A percentile compares a stretch with the other conserved stretches of the same genome.
These are phyloP conservation scores for Coranthus polyacanthus DNA, from an alignment of 2,797 vertebrate genomes.

Conservation along the genomic window DNA sequence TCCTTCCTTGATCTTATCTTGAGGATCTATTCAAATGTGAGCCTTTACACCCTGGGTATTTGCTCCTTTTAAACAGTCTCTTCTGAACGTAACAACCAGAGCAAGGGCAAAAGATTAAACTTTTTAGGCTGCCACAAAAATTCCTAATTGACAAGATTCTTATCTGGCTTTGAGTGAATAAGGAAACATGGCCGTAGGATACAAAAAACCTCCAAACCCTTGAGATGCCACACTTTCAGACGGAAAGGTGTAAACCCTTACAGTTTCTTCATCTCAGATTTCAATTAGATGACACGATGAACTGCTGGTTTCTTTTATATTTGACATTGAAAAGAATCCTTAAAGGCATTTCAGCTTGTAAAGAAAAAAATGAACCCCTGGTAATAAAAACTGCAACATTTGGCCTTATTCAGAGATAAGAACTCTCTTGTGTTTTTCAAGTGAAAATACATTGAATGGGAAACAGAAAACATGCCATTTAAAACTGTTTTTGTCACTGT, in stretches of 20 bases:
- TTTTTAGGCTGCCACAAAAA: slow-evolving; percentile 40
- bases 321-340: slow-evolving; percentile 14
- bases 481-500: too few relatives aligned
- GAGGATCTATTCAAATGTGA: slow-evolving; percentile 62
- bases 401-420: neutral
- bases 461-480: too few relatives aligned
- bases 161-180: slow-evolving; percentile 37
- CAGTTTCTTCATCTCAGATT: slow-evolving; percentile 21
- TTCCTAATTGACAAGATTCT: slow-evolving; percentile 49
- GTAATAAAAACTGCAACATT: slow-evolving; percentile 4
- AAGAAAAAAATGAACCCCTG: slow-evolving; percentile 3
- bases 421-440: neutral
- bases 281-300: slow-evolving; percentile 25
- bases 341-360: neutral
- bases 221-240: neutral
- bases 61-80: slow-evolving; percentile 35
- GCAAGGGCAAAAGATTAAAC: slow-evolving; percentile 39
- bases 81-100: slow-evolving; percentile 20
- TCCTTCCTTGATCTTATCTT: slow-evolving; percentile 50
- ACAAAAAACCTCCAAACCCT: slow-evolving; percentile 36
- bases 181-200: slow-evolving; percentile 32
- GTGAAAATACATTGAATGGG: neutral
- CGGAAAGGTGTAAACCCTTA: neutral
- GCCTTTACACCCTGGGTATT: slow-evolving; percentile 30
- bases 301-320: slow-evolving; percentile 7